A percentile compares a stretch with the other conserved stretches of the same genome.
Evolutionary conservation across 2,888 invertebrate species (phyloP).

Genomic region (Cataglyphis cursor): DNA sequence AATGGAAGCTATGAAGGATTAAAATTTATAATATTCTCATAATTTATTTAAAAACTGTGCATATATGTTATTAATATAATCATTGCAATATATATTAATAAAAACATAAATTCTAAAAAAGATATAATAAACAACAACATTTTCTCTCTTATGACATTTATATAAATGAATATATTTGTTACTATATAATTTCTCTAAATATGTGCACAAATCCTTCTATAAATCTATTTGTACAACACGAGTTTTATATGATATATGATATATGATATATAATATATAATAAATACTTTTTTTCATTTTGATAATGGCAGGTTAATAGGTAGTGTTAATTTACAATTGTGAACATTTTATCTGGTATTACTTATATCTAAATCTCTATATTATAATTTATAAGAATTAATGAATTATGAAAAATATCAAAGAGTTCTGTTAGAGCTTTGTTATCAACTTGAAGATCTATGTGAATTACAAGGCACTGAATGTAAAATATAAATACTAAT

Average conservation of each 20-base stretch:
- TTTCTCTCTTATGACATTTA: constrained; percentile 1
- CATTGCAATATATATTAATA: neutral
- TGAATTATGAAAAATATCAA: constrained; percentile 6
- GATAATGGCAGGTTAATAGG: constrained; percentile 5
- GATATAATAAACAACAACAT: neutral
- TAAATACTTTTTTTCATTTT: constrained; percentile 8
- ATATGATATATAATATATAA: too few species aligned
- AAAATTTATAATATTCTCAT: constrained; percentile 10
- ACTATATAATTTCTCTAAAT: neutral
- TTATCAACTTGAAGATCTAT: constrained; percentile 31
- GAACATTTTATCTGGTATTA: constrained; percentile 13
- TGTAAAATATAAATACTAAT: constrained; percentile 4
- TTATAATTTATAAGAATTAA: constrained; percentile 28
- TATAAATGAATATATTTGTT: neutral
- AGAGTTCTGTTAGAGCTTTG: constrained; percentile 25
- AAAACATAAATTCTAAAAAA: neutral
- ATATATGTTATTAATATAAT: neutral
- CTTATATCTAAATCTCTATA: neutral
- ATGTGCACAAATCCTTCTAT: neutral
- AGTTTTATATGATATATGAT: neutral
- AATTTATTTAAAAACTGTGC: neutral
- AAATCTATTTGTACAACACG: neutral
- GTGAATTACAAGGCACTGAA: constrained; percentile 62
- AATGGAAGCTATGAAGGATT: neutral
- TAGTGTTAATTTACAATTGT: neutral